These are phyloP conservation scores for Argyra leucocephala DNA, from an alignment of 2,888 invertebrate species.

Conservation along the genomic window DNA sequence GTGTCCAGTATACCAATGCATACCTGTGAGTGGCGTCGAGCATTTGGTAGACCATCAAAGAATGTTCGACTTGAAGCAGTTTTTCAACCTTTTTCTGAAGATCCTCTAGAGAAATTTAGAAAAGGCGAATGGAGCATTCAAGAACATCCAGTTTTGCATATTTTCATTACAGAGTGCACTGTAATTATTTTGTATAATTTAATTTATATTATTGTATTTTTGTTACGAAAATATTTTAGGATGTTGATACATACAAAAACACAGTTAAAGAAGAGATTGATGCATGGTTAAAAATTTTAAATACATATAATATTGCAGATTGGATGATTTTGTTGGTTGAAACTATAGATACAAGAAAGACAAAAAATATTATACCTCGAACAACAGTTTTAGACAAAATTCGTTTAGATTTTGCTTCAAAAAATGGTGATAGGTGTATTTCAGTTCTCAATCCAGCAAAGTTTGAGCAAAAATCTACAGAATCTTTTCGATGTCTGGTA, in stretches of 20 bases:
- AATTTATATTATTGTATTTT: conserved; percentile 14
- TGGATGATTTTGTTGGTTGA: conserved; percentile 93
- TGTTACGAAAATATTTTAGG: conserved; percentile 49
- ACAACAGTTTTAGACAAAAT: conserved; percentile 93
- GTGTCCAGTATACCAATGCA: conserved; percentile 75
- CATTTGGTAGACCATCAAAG: conserved; percentile 76
- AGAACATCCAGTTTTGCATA: conserved; percentile 83
- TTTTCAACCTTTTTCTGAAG: conserved; percentile 70
- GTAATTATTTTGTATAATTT: conserved; percentile 46
- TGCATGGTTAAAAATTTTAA: conserved; percentile 72
- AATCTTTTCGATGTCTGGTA: conserved; percentile 81
- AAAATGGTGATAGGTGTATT: conserved; percentile 78
- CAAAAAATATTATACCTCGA: conserved; percentile 81
- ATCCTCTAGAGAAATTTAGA: conserved; percentile 54
- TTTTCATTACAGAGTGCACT: conserved; percentile 89
- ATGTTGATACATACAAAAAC: conserved; percentile 83
- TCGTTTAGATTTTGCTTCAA: conserved; percentile 83
- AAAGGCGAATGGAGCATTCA: conserved; percentile 68
- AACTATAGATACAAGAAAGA: conserved; percentile 81
- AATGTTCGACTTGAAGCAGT: conserved; percentile 73
- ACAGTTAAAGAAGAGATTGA: conserved; percentile 82
- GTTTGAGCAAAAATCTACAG: conserved; percentile 77
- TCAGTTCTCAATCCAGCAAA: conserved; percentile 85
- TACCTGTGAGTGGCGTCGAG: conserved; percentile 83
- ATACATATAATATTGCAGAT: conserved; percentile 66